Conservation (phyloP, 1,140 invertebrate species). For the roundworm (Caenorhabditis elegans) region WBcel235 BX284603.4:8267001-8267500, state of each 20-base stretch:
- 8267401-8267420: background rate
- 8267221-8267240: slow-evolving; percentile 56
- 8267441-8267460: background rate
- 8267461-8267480: background rate
- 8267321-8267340: slow-evolving; percentile 58
- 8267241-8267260: slow-evolving; percentile 50
- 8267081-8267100: no score
- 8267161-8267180: slow-evolving; percentile 30
- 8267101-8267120: no score
- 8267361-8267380: slow-evolving; percentile 57
- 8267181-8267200: slow-evolving; percentile 52
- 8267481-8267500: slow-evolving; percentile 39
- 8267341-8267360: slow-evolving; percentile 54
- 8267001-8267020: slow-evolving; percentile 39
- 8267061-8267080: no score
- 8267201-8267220: slow-evolving; percentile 55
- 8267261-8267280: slow-evolving; percentile 54
- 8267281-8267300: background rate
- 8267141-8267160: no score
- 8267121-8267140: no score
- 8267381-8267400: slow-evolving; percentile 42
- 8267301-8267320: slow-evolving; percentile 20
- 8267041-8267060: no score
- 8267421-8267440: background rate
- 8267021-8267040: no score